phyloP scores from a whole-genome alignment of 2,888 invertebrate species.

The Drosophila gaucha region DNA sequence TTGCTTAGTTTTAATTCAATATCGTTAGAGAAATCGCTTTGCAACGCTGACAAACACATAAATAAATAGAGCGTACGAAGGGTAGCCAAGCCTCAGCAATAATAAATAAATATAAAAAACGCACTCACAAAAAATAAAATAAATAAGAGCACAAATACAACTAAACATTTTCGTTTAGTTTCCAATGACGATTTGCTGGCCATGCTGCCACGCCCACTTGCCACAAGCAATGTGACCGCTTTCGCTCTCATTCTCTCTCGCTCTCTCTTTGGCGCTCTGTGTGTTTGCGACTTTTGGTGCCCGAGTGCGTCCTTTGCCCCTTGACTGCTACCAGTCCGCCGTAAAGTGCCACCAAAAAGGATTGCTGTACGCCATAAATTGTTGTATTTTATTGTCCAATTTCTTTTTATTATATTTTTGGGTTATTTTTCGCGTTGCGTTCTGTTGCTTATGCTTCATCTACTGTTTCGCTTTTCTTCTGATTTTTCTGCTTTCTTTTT shows the following conservation, averaged over 20 bases:
- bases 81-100: constrained; percentile 37
- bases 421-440: constrained; percentile 63
- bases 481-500: constrained; percentile 29
- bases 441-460: constrained; percentile 74
- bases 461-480: constrained; percentile 60
- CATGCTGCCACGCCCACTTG: constrained; percentile 46
- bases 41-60: constrained; percentile 27
- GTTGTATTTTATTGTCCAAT: constrained; percentile 80
- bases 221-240: constrained; percentile 65
- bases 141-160: constrained; percentile 54
- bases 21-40: constrained; percentile 24
- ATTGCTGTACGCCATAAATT: constrained; percentile 78
- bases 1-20: constrained; percentile 38
- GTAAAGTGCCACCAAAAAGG: constrained; percentile 73
- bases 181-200: constrained; percentile 71
- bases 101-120: constrained; percentile 65
- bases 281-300: constrained; percentile 63
- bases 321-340: constrained; percentile 19
- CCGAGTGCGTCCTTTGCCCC: constrained; percentile 8
- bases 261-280: not conserved
- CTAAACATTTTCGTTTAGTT: constrained; percentile 79
- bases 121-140: constrained; percentile 34
- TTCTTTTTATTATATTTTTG: constrained; percentile 79
- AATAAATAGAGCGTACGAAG: constrained; percentile 37
- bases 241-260: not conserved